A percentile compares a stretch with the other conserved stretches of the same genome.
Conservation (phyloP, 2,113 vertebrate genomes). For the Otis tarda region DNA sequence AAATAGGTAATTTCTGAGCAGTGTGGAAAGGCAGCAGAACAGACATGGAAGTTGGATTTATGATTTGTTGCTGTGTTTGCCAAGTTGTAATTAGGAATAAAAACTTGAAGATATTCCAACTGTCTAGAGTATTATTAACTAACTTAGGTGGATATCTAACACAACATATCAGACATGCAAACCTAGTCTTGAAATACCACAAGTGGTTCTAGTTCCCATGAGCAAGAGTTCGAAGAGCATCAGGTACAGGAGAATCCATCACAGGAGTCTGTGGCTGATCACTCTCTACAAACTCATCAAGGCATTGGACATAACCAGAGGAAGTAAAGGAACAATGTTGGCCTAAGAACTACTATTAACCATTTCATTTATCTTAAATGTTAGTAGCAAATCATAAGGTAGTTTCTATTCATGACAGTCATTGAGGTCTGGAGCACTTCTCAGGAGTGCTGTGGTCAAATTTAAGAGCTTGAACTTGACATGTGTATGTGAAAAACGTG, state of each 20-base stretch:
- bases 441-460: neutral
- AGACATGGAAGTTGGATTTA: neutral
- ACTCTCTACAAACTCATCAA: neutral
- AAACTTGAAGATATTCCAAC: neutral
- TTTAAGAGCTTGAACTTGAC: neutral
- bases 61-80: neutral
- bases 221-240: neutral
- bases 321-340: neutral
- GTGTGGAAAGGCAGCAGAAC: neutral
- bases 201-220: neutral
- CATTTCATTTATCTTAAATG: neutral
- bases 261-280: neutral
- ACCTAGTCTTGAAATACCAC: neutral
- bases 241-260: neutral
- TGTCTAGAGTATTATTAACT: neutral
- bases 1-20: neutral
- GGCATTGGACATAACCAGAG: accelerated
- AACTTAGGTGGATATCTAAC: neutral
- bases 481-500: neutral
- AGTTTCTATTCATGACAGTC: neutral
- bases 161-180: neutral
- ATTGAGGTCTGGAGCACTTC: neutral
- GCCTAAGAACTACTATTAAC: neutral
- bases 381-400: neutral
- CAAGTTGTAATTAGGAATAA: neutral